phyloP scores from a whole-genome alignment of 2,888 invertebrate genomes.

The Pyralis farinalis region DNA sequence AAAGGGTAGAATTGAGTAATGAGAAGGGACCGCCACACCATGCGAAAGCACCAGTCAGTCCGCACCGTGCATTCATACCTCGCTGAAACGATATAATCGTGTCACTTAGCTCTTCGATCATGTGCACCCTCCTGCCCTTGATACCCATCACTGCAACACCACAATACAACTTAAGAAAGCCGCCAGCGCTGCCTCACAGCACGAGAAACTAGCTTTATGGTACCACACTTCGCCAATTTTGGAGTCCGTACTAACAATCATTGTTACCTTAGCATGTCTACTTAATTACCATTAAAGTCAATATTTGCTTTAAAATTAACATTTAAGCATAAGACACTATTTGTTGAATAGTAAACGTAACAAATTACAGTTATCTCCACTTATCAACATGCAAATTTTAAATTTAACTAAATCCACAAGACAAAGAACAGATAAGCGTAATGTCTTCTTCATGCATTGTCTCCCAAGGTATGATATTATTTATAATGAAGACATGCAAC shows the following conservation, averaged over 20 bases:
- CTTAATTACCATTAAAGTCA: constrained; percentile 2
- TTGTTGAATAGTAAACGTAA: not conserved
- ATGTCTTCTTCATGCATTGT: constrained; percentile 47
- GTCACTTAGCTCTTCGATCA: constrained; percentile 99
- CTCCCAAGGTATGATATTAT: constrained; percentile 23
- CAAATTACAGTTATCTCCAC: constrained; percentile 20
- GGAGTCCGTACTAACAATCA: not conserved
- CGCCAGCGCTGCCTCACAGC: constrained; percentile 9
- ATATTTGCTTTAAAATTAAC: constrained; percentile 8
- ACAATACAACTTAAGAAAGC: constrained; percentile 59
- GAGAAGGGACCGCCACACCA: constrained; percentile 60
- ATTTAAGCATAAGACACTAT: constrained; percentile 1
- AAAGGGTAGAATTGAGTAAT: constrained; percentile 24
- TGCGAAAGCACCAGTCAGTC: constrained; percentile 53
- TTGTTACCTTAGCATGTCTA: not conserved
- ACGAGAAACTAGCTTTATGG: not conserved
- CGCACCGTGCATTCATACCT: constrained; percentile 87
- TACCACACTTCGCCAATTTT: not conserved
- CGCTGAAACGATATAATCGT: constrained; percentile 99
- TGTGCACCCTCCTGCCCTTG: constrained; percentile 98
- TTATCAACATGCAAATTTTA: constrained; percentile 41
- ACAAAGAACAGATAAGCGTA: constrained; percentile 43
- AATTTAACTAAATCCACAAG: constrained; percentile 33
- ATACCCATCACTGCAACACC: constrained; percentile 97
- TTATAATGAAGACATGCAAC: constrained; percentile 18